These are phyloP conservation scores for Lemur catta DNA, from an alignment of 2,797 vertebrate species.

Conservation along the genomic window DNA sequence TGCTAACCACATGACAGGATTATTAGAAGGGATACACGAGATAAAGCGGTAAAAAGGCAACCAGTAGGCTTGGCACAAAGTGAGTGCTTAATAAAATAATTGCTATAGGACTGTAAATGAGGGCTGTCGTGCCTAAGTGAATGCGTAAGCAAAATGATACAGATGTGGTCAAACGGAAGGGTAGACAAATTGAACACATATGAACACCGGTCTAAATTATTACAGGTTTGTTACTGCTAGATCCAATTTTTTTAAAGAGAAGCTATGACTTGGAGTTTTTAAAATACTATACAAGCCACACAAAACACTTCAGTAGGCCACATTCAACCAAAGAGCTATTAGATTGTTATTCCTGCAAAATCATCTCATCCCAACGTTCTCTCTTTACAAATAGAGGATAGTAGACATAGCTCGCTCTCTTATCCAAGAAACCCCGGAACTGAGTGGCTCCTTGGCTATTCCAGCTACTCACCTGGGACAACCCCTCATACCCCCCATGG, in stretches of 20 bases:
- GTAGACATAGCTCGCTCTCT: background rate
- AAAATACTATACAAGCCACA: slow-evolving; percentile 46
- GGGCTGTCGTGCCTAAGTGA: background rate
- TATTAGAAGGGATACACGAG: slow-evolving; percentile 12
- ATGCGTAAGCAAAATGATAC: background rate
- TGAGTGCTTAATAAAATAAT: slow-evolving; percentile 49
- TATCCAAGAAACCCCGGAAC: background rate
- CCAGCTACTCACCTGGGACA: background rate
- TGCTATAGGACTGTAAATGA: slow-evolving; percentile 44
- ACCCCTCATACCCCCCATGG: background rate
- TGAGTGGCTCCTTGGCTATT: background rate
- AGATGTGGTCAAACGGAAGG: slow-evolving; percentile 6
- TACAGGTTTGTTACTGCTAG: background rate
- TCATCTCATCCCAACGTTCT: background rate
- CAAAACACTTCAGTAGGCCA: slow-evolving; percentile 3
- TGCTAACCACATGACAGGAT: background rate
- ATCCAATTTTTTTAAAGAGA: background rate
- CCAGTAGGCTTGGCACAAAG: background rate
- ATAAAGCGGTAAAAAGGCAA: slow-evolving; percentile 15
- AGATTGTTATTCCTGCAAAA: background rate
- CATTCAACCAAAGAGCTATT: background rate
- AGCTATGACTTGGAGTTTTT: slow-evolving; percentile 7
- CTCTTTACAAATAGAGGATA: background rate
- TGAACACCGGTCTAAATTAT: slow-evolving; percentile 3
- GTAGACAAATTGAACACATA: background rate